Conservation (phyloP, 2,888 invertebrate genomes). For the Gasteruption jaculator region DNA sequence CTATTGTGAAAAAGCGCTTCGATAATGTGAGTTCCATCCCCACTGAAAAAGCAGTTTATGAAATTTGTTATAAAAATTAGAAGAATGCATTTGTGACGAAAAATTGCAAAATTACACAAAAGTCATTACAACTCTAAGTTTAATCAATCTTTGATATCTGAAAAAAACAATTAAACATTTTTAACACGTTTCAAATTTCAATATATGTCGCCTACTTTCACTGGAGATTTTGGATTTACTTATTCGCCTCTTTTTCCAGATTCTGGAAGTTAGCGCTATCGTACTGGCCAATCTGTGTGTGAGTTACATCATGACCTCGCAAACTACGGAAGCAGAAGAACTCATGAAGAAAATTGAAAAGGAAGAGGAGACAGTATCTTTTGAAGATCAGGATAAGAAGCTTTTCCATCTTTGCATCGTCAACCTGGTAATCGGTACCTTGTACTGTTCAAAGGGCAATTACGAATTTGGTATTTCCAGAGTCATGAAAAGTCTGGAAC, state of each 20-base stretch:
- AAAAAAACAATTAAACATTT: too few species aligned
- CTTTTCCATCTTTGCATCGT: slow-evolving; percentile 96
- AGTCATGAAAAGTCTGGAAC: slow-evolving; percentile 94
- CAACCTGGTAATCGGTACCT: slow-evolving; percentile 95
- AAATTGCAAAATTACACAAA: too few species aligned
- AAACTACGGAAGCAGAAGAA: slow-evolving; percentile 98
- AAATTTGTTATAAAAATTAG: slow-evolving; percentile 4
- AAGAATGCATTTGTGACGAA: too few species aligned
- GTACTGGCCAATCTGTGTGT: slow-evolving; percentile 98
- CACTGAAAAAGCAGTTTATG: too few species aligned
- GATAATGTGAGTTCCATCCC: slow-evolving; percentile 74
- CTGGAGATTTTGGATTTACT: neutral
- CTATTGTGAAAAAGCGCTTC: slow-evolving; percentile 91
- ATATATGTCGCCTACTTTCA: neutral
- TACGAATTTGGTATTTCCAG: slow-evolving; percentile 98
- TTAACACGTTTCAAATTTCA: too few species aligned
- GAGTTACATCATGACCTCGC: slow-evolving; percentile 98
- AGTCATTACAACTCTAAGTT: too few species aligned
- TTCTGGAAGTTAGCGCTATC: slow-evolving; percentile 93
- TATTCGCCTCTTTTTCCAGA: slow-evolving; percentile 51
- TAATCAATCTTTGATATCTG: too few species aligned
- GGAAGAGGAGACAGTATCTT: slow-evolving; percentile 90
- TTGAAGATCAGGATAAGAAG: slow-evolving; percentile 90
- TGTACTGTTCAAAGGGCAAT: slow-evolving; percentile 98
- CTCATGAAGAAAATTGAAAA: slow-evolving; percentile 98